These are phyloP conservation scores for Drosophila leontia DNA, from an alignment of 1,140 invertebrate genomes.

Conservation along the genomic window DNA sequence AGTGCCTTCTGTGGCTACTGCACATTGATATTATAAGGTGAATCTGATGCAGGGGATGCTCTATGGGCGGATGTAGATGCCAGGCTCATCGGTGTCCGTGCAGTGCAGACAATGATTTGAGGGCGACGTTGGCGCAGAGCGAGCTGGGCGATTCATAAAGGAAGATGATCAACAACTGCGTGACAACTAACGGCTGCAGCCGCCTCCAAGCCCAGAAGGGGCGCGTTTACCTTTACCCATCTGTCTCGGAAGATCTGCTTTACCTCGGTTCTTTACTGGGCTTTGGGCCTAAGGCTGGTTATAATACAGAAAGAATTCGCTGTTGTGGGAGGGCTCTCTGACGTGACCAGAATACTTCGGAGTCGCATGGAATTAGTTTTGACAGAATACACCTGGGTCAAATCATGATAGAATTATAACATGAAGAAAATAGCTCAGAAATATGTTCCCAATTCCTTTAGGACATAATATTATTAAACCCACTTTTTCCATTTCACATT, in stretches of 20 bases:
- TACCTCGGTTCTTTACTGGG: neutral
- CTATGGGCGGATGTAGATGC: too few species aligned
- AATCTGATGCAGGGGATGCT: neutral
- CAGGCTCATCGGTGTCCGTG: neutral
- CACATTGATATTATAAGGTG: neutral
- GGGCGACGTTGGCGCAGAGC: neutral
- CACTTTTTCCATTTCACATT: too few species aligned
- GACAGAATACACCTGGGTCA: neutral
- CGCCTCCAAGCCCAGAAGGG: neutral
- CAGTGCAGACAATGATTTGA: neutral
- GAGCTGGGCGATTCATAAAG: neutral
- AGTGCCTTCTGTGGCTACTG: slow-evolving; percentile 1
- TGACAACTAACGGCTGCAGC: neutral
- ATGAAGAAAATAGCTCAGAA: neutral
- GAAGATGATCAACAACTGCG: too few species aligned
- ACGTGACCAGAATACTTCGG: neutral
- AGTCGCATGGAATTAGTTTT: neutral
- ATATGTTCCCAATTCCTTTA: neutral
- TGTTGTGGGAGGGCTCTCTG: neutral
- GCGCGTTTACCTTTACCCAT: neutral
- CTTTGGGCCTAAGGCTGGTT: neutral
- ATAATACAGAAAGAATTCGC: neutral
- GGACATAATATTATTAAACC: neutral
- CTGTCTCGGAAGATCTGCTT: neutral
- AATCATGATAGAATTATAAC: neutral